Evolutionary conservation across 2,113 vertebrate species (phyloP).

Genomic region (Coturnix japonica): DNA sequence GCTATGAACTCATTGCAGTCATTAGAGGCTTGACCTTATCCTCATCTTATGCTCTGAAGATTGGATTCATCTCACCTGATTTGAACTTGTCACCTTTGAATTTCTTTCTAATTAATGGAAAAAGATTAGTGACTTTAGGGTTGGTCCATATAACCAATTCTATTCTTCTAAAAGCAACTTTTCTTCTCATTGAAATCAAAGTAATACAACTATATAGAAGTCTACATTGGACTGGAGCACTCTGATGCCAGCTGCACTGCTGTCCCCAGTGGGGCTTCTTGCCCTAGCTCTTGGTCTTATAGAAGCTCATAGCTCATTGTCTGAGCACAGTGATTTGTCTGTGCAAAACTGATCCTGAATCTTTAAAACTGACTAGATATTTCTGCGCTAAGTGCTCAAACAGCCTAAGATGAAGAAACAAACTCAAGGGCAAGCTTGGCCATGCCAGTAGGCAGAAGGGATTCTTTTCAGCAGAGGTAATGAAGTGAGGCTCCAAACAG

Average conservation of each 20-base stretch:
- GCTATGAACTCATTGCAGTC: not conserved
- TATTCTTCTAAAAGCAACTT: not conserved
- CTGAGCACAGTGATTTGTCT: not conserved
- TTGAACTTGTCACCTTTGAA: not conserved
- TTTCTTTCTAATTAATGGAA: not conserved
- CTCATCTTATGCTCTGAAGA: not conserved
- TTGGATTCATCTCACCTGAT: not conserved
- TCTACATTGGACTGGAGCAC: rapidly evolving
- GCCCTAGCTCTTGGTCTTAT: not conserved
- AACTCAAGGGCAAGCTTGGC: not conserved
- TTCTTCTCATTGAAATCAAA: not conserved
- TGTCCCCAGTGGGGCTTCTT: not conserved
- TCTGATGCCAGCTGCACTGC: not conserved
- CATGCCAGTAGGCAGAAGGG: not conserved
- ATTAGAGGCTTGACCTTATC: not conserved
- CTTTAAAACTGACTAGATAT: not conserved
- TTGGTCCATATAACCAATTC: not conserved
- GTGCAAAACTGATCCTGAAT: not conserved
- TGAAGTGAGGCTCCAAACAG: not conserved
- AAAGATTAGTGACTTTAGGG: not conserved
- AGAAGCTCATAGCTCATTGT: not conserved
- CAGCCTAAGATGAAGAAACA: not conserved
- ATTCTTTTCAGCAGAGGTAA: not conserved
- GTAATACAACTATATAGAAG: not conserved
- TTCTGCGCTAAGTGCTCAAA: not conserved